These are phyloP conservation scores for Tragelaphus strepsiceros DNA, from an alignment of 2,113 vertebrate species.

Conservation along the genomic window DNA sequence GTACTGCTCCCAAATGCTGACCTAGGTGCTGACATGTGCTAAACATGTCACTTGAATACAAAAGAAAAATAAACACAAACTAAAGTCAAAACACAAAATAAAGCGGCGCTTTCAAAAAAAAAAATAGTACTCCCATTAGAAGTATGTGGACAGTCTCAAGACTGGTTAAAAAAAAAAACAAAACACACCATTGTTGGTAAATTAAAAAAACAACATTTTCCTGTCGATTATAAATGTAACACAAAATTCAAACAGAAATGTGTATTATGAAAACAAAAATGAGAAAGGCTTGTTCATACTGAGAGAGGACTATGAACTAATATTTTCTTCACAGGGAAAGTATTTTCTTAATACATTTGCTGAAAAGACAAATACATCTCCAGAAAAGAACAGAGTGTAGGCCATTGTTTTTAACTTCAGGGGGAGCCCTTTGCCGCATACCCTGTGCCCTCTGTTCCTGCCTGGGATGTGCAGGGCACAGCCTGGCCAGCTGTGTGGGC, in stretches of 20 bases:
- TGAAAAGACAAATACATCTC: neutral
- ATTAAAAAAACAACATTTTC: neutral
- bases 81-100: neutral
- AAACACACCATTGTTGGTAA: neutral
- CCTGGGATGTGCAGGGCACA: neutral
- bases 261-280: neutral
- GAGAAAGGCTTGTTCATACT: neutral
- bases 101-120: neutral
- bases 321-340: neutral
- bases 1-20: neutral
- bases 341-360: neutral
- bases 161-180: neutral
- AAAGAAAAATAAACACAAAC: neutral
- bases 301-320: neutral
- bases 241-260: neutral
- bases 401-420: neutral
- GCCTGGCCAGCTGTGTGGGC: neutral
- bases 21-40: neutral
- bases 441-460: neutral
- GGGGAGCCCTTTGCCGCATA: neutral
- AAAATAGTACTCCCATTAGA: neutral
- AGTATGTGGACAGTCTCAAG: neutral
- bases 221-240: neutral
- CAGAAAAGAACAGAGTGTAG: neutral
- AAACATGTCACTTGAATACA: neutral